Percentiles rank a stretch among this genome's conserved stretches.
phyloP scores from a whole-genome alignment of 1,140 invertebrate genomes.

The Achatina immaculata region DNA sequence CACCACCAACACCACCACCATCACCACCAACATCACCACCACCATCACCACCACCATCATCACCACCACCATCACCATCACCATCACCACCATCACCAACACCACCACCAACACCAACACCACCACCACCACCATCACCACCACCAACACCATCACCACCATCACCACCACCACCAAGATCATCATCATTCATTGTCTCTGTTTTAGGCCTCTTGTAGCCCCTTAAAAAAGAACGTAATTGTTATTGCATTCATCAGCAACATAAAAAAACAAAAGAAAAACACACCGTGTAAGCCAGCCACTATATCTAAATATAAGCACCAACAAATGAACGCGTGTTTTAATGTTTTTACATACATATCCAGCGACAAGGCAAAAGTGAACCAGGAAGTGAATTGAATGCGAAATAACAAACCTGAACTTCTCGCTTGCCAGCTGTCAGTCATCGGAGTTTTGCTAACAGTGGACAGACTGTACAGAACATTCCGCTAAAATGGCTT shows the following conservation, averaged over 20 bases:
- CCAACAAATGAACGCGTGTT: no score
- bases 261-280: no score
- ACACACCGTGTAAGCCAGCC: background rate
- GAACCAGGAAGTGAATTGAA: background rate
- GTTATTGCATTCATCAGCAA: no score
- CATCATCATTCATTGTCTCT: background rate
- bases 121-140: no score
- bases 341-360: no score
- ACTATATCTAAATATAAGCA: no score
- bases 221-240: no score
- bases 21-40: background rate
- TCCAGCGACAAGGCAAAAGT: no score
- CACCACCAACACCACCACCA: background rate
- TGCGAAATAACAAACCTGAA: background rate
- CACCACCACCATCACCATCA: constrained; percentile 17
- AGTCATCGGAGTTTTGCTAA: no score
- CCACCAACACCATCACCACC: no score
- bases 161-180: background rate
- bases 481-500: constrained; percentile 35
- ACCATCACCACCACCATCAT: constrained; percentile 14
- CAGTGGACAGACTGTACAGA: no score
- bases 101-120: no score
- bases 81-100: background rate
- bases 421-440: background rate
- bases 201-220: background rate